Conservation (phyloP, 2,797 vertebrate species). For the Phalanger gymnotis region DNA sequence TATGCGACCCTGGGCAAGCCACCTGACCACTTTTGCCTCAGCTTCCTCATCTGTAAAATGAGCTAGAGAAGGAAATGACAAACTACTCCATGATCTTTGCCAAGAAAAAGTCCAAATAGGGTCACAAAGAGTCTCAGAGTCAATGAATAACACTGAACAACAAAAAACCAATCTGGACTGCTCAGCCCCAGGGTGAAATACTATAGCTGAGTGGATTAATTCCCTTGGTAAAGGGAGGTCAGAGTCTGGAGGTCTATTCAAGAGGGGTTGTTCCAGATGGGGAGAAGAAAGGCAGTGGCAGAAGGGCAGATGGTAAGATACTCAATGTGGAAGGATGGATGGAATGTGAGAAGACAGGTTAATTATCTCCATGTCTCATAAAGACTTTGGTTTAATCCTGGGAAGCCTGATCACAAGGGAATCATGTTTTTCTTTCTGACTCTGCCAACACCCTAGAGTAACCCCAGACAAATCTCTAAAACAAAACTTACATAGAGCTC, state of each 20-base stretch:
- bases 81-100: background rate
- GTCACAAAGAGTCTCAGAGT: background rate
- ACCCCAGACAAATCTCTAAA: background rate
- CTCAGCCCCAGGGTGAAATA: background rate
- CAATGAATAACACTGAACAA: background rate
- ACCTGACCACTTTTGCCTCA: background rate
- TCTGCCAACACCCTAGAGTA: background rate
- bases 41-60: background rate
- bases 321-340: background rate
- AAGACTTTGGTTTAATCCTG: background rate
- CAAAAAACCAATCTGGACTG: background rate
- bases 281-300: background rate
- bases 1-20: background rate
- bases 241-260: background rate
- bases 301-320: background rate
- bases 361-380: background rate
- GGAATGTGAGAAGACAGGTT: background rate
- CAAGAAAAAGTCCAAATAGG: background rate
- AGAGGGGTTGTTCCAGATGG: background rate
- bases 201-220: background rate
- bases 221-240: background rate
- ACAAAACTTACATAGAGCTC: background rate
- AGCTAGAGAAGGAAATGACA: background rate
- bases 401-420: background rate
- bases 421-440: background rate